phyloP scores from a whole-genome alignment of 2,888 invertebrate genomes.

The Epinotia bilunana region DNA sequence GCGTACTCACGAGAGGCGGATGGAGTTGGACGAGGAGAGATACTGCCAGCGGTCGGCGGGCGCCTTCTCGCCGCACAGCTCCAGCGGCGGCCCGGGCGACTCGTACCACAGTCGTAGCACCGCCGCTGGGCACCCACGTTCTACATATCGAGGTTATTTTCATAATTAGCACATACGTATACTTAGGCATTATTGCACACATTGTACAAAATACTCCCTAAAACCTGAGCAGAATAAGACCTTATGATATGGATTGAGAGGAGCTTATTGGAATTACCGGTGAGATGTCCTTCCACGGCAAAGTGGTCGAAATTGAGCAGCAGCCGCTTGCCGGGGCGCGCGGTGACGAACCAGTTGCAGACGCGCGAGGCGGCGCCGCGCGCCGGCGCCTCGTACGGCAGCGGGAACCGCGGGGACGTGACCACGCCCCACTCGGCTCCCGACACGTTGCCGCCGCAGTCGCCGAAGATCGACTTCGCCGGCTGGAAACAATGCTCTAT shows the following conservation, averaged over 20 bases:
- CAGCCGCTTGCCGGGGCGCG: conserved; percentile 93
- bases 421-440: conserved; percentile 92
- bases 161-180: too few relatives aligned
- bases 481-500: conserved; percentile 64
- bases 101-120: conserved; percentile 96
- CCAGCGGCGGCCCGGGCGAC: conserved; percentile 91
- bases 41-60: conserved; percentile 91
- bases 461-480: conserved; percentile 94
- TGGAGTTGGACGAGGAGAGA: conserved; percentile 93
- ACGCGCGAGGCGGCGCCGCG: conserved; percentile 92
- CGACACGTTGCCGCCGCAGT: conserved; percentile 96
- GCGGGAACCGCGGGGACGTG: conserved; percentile 95
- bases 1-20: conserved; percentile 90
- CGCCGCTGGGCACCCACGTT: conserved; percentile 95
- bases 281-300: conserved; percentile 96
- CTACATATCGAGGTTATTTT: conserved; percentile 68
- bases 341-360: conserved; percentile 98
- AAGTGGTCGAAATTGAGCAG: conserved; percentile 96
- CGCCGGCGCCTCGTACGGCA: conserved; percentile 93
- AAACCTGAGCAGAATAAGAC: too few relatives aligned
- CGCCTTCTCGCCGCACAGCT: conserved; percentile 94
- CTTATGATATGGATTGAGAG: neutral
- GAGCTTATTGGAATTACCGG: conserved; percentile 83
- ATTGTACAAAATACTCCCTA: too few relatives aligned
- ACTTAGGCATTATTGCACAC: too few relatives aligned